phyloP scores from a whole-genome alignment of 2,797 vertebrate genomes.

The Eidolon dupreanum region DNA sequence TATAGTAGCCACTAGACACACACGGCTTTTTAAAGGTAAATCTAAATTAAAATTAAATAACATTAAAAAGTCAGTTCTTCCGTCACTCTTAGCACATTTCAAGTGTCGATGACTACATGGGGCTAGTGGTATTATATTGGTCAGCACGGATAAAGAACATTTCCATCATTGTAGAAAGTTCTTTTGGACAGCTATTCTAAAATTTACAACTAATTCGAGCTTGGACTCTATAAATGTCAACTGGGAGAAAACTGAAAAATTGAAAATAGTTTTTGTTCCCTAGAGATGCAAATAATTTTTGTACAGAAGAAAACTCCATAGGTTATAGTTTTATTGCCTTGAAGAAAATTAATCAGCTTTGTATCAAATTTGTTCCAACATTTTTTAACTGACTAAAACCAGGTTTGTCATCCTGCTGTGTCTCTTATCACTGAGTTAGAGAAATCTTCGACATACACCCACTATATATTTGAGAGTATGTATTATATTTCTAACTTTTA shows the following conservation, averaged over 20 bases:
- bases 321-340: neutral
- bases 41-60: slow-evolving; percentile 18
- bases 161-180: neutral
- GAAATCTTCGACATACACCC: neutral
- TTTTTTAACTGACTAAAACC: neutral
- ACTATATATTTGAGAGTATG: neutral
- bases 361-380: slow-evolving; percentile 3
- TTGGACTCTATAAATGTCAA: neutral
- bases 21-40: neutral
- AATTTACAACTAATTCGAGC: neutral
- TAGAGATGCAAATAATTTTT: neutral
- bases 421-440: slow-evolving; percentile 11
- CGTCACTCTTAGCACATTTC: neutral
- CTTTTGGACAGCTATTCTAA: neutral
- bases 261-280: neutral
- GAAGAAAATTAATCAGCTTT: slow-evolving; percentile 18
- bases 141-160: neutral
- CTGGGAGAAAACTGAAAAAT: neutral
- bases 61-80: neutral
- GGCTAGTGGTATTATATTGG: neutral
- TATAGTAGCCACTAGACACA: neutral
- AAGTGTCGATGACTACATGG: neutral
- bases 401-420: neutral
- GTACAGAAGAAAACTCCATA: neutral
- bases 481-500: slow-evolving; percentile 20